Evolutionary conservation across 2,113 vertebrate genomes (phyloP), one percentile per base, ranked within the genome.

Genomic region (Myrmecophaga tridactyla): DNA sequence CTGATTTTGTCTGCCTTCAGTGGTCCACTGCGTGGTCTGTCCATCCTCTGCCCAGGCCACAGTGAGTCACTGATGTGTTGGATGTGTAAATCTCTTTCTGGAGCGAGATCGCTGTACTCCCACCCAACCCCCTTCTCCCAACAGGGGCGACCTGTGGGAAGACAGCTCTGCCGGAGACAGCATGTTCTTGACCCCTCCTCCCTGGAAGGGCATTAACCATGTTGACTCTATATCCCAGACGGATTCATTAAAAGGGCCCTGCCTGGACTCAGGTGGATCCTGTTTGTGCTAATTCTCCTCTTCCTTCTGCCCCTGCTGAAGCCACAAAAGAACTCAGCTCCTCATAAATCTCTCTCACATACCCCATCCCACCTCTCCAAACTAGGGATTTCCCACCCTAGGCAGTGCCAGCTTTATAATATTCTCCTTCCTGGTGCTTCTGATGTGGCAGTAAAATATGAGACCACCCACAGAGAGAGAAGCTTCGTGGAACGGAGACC

Each of bases 391-490:
- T 87, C 90, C 88, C 77, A 72, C 88, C 81, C 84, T 17, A 20
- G 90, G 67, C 81, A 48, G 75, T 21, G 7, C 83, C 2, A 2
- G 65, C 85, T 94, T 93, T 93, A 56, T 91, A 85, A 91, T 92
- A 94, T 89, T 96, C 92, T 92, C 75, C 92, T 95, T 95, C 88
- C 94, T 86, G 92, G 77, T 78, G 67, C 92, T 90, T 96, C 86
- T 94, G 93, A 95, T 96, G 86, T 94, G 92, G 96, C 94, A 67
- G 63, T 94, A 60, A 96, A 90, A 89, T 80, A 89, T 51, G 90
- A 96, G 96, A 63, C 96, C 96, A 96, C 95, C 94, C 86, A 95
- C 80, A 12, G 93, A 96, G 91, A 89, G 46, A 77, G 95, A 60
- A 81, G 76, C 62, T 75, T 70, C 23, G 5, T 87, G 51, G 94